Conservation (phyloP, 2,113 vertebrate genomes). For the Oreochromis spilurus region DNA sequence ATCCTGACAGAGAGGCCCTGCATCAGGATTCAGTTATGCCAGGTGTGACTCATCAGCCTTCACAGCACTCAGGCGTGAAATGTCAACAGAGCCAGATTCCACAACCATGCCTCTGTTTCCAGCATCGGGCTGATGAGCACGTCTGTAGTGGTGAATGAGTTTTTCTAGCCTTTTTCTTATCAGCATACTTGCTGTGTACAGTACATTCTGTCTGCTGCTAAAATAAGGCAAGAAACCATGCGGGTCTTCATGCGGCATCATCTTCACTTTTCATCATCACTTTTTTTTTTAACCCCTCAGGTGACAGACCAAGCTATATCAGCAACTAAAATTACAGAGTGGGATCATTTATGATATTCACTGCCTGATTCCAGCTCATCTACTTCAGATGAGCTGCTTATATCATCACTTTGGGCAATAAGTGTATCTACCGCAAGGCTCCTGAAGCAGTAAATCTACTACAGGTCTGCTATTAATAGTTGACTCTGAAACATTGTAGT, state of each 20-base stretch:
- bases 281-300: background rate
- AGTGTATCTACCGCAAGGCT: background rate
- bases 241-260: background rate
- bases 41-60: conserved; percentile 60
- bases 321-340: background rate
- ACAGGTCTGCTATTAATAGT: background rate
- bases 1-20: background rate
- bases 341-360: background rate
- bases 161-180: background rate
- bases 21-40: conserved; percentile 14
- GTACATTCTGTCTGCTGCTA: background rate
- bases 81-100: conserved; percentile 48
- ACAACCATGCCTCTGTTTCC: background rate
- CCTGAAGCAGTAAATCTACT: background rate
- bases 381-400: background rate
- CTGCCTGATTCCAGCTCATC: background rate
- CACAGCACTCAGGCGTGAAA: conserved; percentile 57
- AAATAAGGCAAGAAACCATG: background rate
- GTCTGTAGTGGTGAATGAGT: background rate
- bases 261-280: background rate
- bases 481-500: background rate
- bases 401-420: background rate
- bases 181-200: conserved; percentile 3
- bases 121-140: background rate
- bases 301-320: background rate